Evolutionary conservation across 2,888 invertebrate genomes (phyloP).

Genomic region (Athalia circularis): DNA sequence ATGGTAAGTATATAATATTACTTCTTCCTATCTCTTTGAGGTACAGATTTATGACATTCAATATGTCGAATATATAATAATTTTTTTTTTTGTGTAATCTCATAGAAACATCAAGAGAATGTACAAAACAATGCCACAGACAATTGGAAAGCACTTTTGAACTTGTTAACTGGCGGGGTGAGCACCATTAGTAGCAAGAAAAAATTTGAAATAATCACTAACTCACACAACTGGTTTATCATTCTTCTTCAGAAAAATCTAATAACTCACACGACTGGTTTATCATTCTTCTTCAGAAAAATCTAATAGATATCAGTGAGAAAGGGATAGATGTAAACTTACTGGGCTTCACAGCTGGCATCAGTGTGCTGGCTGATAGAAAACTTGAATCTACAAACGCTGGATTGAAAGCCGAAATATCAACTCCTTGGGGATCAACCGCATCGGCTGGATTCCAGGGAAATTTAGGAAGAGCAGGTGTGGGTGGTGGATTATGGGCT

Average conservation of each 20-base stretch:
- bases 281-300: slow-evolving; percentile 14
- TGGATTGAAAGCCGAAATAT: slow-evolving; percentile 22
- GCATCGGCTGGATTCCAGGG: slow-evolving; percentile 31
- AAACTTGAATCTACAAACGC: slow-evolving; percentile 1
- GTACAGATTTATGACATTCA: too few relatives aligned
- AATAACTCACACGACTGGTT: background rate
- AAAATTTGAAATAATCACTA: background rate
- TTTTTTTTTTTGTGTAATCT: background rate
- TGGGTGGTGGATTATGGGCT: slow-evolving; percentile 38
- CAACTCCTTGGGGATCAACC: slow-evolving; percentile 28
- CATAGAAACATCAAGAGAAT: background rate
- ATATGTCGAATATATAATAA: background rate
- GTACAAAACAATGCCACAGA: background rate
- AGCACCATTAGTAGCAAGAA: background rate
- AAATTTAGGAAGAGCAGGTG: slow-evolving; percentile 12
- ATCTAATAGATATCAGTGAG: slow-evolving; percentile 21
- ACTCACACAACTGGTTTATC: background rate
- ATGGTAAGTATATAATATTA: slow-evolving; percentile 14
- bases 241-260: too few relatives aligned
- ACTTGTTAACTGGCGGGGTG: slow-evolving; percentile 22
- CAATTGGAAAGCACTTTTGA: slow-evolving; percentile 14
- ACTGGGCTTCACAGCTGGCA: slow-evolving; percentile 30
- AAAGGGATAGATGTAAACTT: slow-evolving; percentile 30
- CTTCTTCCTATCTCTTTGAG: background rate
- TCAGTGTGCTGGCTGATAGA: background rate